Evolutionary conservation across 2,113 vertebrate genomes (phyloP).

Genomic region (Silurus glanis): DNA sequence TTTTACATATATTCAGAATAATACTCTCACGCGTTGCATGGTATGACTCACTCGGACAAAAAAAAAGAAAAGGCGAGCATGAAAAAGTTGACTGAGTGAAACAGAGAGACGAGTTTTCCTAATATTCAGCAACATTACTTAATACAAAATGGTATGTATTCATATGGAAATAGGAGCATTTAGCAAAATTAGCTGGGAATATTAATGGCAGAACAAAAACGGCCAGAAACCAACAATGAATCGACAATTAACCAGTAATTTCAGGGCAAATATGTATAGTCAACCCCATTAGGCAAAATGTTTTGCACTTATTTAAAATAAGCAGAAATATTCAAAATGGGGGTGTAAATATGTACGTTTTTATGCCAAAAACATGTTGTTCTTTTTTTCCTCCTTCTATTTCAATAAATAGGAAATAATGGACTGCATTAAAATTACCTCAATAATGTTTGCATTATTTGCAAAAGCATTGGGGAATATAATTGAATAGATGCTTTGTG

Average conservation of each 20-base stretch:
- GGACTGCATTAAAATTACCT: conserved; percentile 48
- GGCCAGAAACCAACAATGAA: conserved; percentile 16
- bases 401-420: conserved; percentile 17
- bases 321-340: conserved; percentile 24
- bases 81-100: conserved; percentile 33
- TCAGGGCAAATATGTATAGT: conserved; percentile 10
- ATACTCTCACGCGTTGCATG: conserved; percentile 23
- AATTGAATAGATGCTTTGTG: conserved; percentile 51
- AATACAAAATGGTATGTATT: conserved; percentile 33
- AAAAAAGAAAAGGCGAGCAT: conserved; percentile 6
- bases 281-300: conserved; percentile 19
- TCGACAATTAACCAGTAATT: conserved; percentile 28
- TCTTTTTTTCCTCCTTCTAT: not conserved
- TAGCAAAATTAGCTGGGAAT: conserved; percentile 7
- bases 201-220: conserved; percentile 18
- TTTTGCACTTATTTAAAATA: conserved; percentile 38
- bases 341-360: conserved; percentile 7
- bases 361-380: conserved; percentile 16
- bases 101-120: conserved; percentile 23
- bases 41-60: conserved; percentile 46
- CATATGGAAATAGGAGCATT: conserved; percentile 49
- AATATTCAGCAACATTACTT: conserved; percentile 36
- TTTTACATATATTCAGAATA: conserved; percentile 44
- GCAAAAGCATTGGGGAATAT: conserved; percentile 44
- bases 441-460: conserved; percentile 53